A percentile compares a stretch with the other conserved stretches of the same genome.
Conservation (phyloP, 2,888 invertebrate species). For the Machimus rusticus region DNA sequence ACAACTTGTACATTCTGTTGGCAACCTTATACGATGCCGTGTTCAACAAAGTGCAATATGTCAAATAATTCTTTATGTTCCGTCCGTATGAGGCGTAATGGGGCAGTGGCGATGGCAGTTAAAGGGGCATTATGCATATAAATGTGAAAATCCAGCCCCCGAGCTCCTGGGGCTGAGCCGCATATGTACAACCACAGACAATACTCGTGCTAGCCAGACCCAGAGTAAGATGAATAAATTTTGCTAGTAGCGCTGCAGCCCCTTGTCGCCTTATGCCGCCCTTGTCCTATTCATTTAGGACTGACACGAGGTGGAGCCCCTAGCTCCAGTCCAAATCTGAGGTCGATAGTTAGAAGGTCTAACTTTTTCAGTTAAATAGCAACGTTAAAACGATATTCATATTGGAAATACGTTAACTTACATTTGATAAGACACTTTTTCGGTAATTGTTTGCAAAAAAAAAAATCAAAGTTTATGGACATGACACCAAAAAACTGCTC, state of each 20-base stretch:
- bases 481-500: no score
- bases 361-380: no score
- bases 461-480: no score
- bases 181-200: constrained; percentile 6
- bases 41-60: constrained; percentile 47
- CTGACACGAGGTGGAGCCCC: background rate
- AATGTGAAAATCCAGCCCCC: constrained; percentile 41
- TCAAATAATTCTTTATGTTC: constrained; percentile 46
- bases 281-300: background rate
- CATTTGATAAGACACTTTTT: no score
- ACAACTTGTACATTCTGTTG: constrained; percentile 47
- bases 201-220: background rate
- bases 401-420: no score
- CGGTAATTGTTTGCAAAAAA: no score
- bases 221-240: constrained; percentile 34
- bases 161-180: background rate
- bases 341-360: background rate
- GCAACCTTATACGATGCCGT: constrained; percentile 44
- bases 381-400: no score
- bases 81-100: constrained; percentile 25
- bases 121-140: constrained; percentile 46
- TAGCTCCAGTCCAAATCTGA: background rate
- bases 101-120: constrained; percentile 42
- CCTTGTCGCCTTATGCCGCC: background rate
- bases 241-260: background rate